These are phyloP conservation scores for Tenrec ecaudatus DNA, from an alignment of 2,113 vertebrate genomes.

Conservation along the genomic window DNA sequence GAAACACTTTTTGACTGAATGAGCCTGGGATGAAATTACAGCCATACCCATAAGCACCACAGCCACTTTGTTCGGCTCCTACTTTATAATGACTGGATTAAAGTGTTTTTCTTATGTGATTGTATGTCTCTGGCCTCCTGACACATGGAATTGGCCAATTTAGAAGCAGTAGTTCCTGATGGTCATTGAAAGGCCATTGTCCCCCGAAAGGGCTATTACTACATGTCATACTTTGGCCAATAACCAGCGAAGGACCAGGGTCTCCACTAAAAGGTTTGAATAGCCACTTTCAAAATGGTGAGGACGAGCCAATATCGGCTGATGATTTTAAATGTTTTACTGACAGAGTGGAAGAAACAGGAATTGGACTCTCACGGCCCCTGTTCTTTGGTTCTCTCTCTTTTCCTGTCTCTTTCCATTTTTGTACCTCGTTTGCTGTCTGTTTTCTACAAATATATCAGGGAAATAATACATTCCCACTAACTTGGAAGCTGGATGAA, in stretches of 20 bases:
- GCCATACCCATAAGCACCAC: constrained; percentile 63
- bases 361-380: constrained; percentile 3
- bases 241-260: not conserved
- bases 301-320: constrained; percentile 51
- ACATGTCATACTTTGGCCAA: constrained; percentile 61
- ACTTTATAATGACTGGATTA: constrained; percentile 77
- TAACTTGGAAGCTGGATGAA: constrained; percentile 53
- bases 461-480: constrained; percentile 67
- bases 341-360: constrained; percentile 57
- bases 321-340: constrained; percentile 68
- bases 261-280: constrained; percentile 58
- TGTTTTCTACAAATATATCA: constrained; percentile 51
- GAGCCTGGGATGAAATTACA: constrained; percentile 63
- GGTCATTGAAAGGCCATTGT: constrained; percentile 72
- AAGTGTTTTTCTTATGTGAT: constrained; percentile 79
- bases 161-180: constrained; percentile 66
- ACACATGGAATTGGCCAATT: constrained; percentile 78
- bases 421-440: constrained; percentile 55
- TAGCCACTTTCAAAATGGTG: constrained; percentile 64
- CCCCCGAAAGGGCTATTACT: constrained; percentile 66
- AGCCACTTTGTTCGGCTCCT: constrained; percentile 42
- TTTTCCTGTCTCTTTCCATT: constrained; percentile 9
- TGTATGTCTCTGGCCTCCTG: constrained; percentile 76
- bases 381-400: not conserved
- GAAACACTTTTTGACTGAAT: constrained; percentile 76